Evolutionary conservation across 2,888 invertebrate species (phyloP), one percentile per base, ranked within the genome.

Genomic region (Petrolisthes cinctipes): DNA sequence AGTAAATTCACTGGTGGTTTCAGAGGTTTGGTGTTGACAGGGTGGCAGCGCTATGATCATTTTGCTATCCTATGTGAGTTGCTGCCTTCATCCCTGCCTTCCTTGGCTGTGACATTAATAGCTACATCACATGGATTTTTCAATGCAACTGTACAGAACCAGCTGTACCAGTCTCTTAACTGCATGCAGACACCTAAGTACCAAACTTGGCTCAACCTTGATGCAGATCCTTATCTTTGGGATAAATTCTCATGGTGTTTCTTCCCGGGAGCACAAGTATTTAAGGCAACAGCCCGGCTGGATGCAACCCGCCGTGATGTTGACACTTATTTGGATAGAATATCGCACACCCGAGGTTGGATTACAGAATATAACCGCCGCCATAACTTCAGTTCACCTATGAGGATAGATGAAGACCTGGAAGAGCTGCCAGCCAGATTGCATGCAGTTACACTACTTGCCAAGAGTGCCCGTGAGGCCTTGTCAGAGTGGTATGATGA

Each of bases 311-410:
- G 93, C 87, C 91, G 91, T 51, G 94, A 94, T 91, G 93, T 92
- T 0, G 92, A 92, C 61, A 93, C 93, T 37, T 93, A 91, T 82
- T 82, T 90, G 23, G 87, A 90, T 5, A 89, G 89, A 23, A 91
- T 91, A 57, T 91, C 86, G 9, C 84, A 92, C 92, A 53, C 94
- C 94, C 91, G 93, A 86, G 93, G 95, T 57, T 96, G 96, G 96
- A 94, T 96, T 94, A 95, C 95, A 37, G 94, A 94, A 61, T 96
- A 95, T 92, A 95, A 96, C 92, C 93, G 95, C 5, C 94, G 91
- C 93, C 94, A 81, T 92, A 94, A 91, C 92, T 95, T 90, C 94
- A 95, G 91, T 94, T 95, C 92, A 93, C 95, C 92, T 91, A 95
- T 88, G 92, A 94, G 56, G 11, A 94, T 96, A 0, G 95, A 95